Base-by-base conservation (phyloP, 35 echinoderm and acorn worm species). In the Amphiura filiformis region DNA sequence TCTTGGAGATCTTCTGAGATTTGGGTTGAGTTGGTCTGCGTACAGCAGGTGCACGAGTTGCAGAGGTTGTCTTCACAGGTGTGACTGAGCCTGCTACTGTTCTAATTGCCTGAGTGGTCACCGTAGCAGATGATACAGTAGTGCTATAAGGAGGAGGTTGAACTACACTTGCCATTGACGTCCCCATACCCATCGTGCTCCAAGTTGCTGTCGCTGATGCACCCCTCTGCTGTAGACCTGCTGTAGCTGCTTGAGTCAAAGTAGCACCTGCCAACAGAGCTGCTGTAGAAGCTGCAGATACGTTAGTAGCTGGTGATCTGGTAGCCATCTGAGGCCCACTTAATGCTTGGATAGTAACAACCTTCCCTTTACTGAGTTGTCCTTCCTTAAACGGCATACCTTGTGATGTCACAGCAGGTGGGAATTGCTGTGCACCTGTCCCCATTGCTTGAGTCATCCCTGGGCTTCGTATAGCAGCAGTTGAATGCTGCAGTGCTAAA, bases 1-100 rank as follows among this genome's bases (percentile, higher is more conserved):
- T 61, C 35, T 85, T 56, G 35, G 64, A 61, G 23, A 37, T 85
- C 83, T 64, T 56, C 35, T 85, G 83, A 35, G 83, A 64, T 13
- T 56, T 61, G 32, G 64, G 33, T 39, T 34, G 64, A 30, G 56
- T 70, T 37, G 64, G 61, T 70, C 26, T 18, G 4, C 61, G 15
- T n/a, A 70, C 61, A 15, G 61, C 61, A 30, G 17, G 61, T 70
- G 61, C 11, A 70, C 17, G 61, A 13, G 61, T 9, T 47, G 41
- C 41, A 9, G 41, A n/a, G 26, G 7, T 70, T 70, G 61, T 18
- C 26, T n/a, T 70, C 2, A 30, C 15, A 70, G 61, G 15, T 30
- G 61, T n/a, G 4, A 70, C 26, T 11, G 61, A 18, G 26, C 17
- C 28, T 11, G 26, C 28, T 70, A 23, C 2, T 70, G 15, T 70